These are phyloP conservation scores for Punctoribates punctum DNA, from an alignment of 2,888 invertebrate species.

Conservation along the genomic window DNA sequence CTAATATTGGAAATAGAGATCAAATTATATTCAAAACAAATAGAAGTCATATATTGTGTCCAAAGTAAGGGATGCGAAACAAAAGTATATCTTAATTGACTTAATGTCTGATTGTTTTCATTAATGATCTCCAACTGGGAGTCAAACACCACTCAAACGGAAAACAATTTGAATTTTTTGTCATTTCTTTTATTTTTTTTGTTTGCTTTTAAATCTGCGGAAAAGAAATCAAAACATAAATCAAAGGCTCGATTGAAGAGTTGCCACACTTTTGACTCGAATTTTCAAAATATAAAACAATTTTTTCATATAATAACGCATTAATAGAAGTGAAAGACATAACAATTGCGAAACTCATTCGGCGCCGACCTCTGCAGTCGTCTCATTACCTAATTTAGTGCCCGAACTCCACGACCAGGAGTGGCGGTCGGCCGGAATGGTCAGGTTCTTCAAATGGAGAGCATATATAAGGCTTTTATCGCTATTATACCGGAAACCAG, in stretches of 20 bases:
- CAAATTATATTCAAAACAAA: background rate
- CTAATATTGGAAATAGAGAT: background rate
- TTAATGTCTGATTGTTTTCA: background rate
- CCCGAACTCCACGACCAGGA: background rate
- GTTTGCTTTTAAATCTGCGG: background rate
- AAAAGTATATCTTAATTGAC: no score
- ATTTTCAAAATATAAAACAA: background rate
- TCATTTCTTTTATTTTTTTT: background rate
- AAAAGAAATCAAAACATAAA: background rate
- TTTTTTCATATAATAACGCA: no score
- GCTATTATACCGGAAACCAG: slow-evolving; percentile 21
- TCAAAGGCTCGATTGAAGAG: no score
- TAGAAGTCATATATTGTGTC: background rate
- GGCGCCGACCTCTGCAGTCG: background rate
- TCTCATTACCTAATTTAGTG: background rate
- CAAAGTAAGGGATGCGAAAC: no score
- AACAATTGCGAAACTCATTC: background rate
- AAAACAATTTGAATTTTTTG: background rate
- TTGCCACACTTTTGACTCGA: background rate
- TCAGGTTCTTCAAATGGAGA: slow-evolving; percentile 1
- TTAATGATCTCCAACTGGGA: background rate
- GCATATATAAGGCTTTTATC: background rate
- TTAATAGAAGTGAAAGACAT: background rate
- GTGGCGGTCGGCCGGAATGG: slow-evolving; percentile 21
- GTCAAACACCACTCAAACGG: background rate